Conservation (phyloP, 1,140 invertebrate species). For the Drosophila baimaii region DNA sequence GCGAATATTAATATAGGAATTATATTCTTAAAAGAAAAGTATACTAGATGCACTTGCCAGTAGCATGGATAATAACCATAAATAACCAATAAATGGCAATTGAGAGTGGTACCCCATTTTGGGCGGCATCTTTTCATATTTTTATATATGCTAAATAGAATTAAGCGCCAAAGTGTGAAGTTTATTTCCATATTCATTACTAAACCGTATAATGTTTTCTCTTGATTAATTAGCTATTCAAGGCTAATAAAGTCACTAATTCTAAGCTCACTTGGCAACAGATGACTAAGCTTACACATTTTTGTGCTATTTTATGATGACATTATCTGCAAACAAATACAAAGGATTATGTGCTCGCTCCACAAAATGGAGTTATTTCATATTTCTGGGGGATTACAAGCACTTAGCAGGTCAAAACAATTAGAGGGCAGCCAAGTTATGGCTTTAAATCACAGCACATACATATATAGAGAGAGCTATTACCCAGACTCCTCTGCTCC, state of each 20-base stretch:
- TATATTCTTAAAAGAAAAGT: not conserved
- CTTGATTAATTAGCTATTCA: slow-evolving; percentile 4
- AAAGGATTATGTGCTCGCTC: not conserved
- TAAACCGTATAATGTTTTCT: not conserved
- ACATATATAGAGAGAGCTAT: slow-evolving; percentile 49
- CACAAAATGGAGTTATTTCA: not conserved
- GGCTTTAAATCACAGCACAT: slow-evolving; percentile 24
- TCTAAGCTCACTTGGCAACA: slow-evolving; percentile 8
- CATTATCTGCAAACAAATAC: not conserved
- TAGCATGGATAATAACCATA: not conserved
- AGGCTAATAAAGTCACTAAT: slow-evolving; percentile 1
- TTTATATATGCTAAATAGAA: not conserved
- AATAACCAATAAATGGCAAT: not conserved
- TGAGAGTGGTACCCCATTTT: not conserved
- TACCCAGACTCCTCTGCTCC: slow-evolving; percentile 29
- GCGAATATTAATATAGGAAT: not conserved
- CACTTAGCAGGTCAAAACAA: slow-evolving; percentile 21
- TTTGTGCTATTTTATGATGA: not conserved
- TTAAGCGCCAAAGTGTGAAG: not conserved
- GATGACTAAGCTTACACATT: too few relatives aligned
- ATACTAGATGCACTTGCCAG: accelerated
- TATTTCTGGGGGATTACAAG: slow-evolving; percentile 8
- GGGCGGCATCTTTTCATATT: not conserved
- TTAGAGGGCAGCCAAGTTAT: slow-evolving; percentile 15
- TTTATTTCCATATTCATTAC: not conserved